Base-by-base conservation (phyloP, 2,113 vertebrate species). In the Neogale vison region DNA sequence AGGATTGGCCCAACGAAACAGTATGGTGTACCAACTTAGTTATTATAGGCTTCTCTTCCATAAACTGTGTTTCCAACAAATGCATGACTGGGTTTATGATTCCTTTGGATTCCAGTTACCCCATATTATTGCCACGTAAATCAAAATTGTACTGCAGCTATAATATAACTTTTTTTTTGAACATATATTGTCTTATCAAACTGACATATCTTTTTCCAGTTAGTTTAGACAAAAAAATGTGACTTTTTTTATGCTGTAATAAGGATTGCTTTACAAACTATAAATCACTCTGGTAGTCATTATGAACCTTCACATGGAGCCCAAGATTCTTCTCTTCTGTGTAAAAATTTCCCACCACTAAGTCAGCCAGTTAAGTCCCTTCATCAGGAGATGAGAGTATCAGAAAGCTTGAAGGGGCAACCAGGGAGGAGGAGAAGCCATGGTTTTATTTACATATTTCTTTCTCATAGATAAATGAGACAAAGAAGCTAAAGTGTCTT, bases 41-140 rank as follows among this genome's bases (percentile, higher is more conserved):
- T 95, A 93, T 92, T 74, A 93, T 42, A 92, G 71, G 45, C 26
- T 96, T 42, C 20, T 95, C 76, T 97, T 96, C 42, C 59, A 90
- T 93, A 83, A 42, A 94, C 59, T 3, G 2, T 61, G 10, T 72
- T 96, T 89, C 23, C 77, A 96, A 52, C 14, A 93, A 96, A 52
- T 72, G 52, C 63, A 36, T 81, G 39, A 21, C 4, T 18, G 15
- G 1, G 10, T 93, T 98, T 97, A 67, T 92, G 50, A 82, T 45
- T 90, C 31, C 36, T 65, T 15, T 45, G 69, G 21, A 47, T 95
- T 98, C 84, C 71, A 88, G 71, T 65, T 1, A 11, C 74, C 93
- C 85, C 15, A 39, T n/a, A 42, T 29, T 92, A 88, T 12, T 8
- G 29, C 39, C 0, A 39, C 63, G 3, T 55, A 98, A 96, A 92